Percentiles rank a stretch among this genome's conserved stretches.
Evolutionary conservation across 2,797 vertebrate species (phyloP).

Genomic region (Halcyon badia): DNA sequence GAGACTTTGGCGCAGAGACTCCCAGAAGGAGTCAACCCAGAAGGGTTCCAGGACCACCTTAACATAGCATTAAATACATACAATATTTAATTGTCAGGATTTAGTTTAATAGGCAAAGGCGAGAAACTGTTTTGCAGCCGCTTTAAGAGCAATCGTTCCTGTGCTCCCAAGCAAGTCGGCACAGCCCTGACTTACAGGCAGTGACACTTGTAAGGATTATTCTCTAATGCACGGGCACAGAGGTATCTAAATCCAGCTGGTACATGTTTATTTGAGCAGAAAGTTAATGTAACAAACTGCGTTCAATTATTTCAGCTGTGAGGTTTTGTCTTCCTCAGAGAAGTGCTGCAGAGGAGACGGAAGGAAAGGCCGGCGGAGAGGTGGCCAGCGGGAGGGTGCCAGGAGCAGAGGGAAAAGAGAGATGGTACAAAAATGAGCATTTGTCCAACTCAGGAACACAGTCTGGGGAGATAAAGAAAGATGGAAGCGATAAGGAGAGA

Average conservation of each 20-base stretch:
- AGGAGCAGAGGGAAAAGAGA: slow-evolving; percentile 30
- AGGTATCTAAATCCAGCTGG: not conserved
- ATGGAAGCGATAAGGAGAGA: not conserved
- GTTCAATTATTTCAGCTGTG: slow-evolving; percentile 49
- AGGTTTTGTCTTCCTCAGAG: slow-evolving; percentile 73
- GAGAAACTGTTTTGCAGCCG: not conserved
- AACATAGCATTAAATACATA: not conserved
- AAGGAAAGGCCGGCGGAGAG: not conserved
- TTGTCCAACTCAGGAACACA: not conserved
- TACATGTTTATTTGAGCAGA: not conserved
- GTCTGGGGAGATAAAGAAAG: slow-evolving; percentile 44
- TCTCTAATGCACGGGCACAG: not conserved
- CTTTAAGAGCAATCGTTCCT: not conserved
- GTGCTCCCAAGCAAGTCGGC: not conserved
- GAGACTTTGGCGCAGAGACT: not conserved
- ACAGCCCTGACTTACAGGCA: not conserved
- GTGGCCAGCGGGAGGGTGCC: not conserved
- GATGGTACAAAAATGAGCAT: slow-evolving; percentile 58
- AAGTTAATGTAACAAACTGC: not conserved
- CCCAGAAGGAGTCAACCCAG: too few species aligned
- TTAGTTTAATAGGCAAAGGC: not conserved
- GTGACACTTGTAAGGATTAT: not conserved
- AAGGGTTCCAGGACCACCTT: not conserved
- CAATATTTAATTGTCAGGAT: not conserved
- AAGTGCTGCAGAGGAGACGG: not conserved